Evolutionary conservation across 2,888 invertebrate genomes (phyloP).

Genomic region (Drosophila dives): DNA sequence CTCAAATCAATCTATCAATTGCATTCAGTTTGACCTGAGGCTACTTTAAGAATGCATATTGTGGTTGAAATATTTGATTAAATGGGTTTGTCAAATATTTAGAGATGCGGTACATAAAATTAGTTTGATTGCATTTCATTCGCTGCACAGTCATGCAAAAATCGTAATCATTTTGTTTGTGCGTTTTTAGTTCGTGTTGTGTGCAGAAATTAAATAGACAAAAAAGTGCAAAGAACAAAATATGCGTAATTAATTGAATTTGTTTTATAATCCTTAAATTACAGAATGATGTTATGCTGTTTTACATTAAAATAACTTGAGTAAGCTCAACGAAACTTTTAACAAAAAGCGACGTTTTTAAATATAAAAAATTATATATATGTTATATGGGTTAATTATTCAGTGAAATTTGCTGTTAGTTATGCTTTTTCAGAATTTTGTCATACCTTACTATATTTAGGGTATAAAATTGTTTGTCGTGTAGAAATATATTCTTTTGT

Average conservation of each 20-base stretch:
- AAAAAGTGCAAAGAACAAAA: conserved; percentile 9
- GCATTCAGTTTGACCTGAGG: not conserved
- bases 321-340: not conserved
- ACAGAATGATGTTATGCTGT: not conserved
- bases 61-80: conserved; percentile 2
- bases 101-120: conserved; percentile 25
- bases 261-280: conserved; percentile 17
- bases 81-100: conserved; percentile 1
- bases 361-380: not conserved
- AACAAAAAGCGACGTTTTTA: not conserved
- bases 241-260: conserved; percentile 53
- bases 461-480: not conserved
- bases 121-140: conserved; percentile 60
- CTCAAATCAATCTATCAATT: not conserved
- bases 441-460: not conserved
- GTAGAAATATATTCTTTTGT: conserved; percentile 1
- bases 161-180: conserved; percentile 6
- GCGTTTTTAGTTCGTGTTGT: conserved; percentile 33
- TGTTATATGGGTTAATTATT: not conserved
- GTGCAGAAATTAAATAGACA: conserved; percentile 11
- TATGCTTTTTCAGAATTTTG: not conserved
- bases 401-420: not conserved
- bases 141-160: conserved; percentile 45
- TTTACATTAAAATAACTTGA: not conserved
- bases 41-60: conserved; percentile 4